A percentile compares a stretch with the other conserved stretches of the same genome.
These are phyloP conservation scores for Indri indri DNA, from an alignment of 2,113 vertebrate genomes.

Conservation along the genomic window DNA sequence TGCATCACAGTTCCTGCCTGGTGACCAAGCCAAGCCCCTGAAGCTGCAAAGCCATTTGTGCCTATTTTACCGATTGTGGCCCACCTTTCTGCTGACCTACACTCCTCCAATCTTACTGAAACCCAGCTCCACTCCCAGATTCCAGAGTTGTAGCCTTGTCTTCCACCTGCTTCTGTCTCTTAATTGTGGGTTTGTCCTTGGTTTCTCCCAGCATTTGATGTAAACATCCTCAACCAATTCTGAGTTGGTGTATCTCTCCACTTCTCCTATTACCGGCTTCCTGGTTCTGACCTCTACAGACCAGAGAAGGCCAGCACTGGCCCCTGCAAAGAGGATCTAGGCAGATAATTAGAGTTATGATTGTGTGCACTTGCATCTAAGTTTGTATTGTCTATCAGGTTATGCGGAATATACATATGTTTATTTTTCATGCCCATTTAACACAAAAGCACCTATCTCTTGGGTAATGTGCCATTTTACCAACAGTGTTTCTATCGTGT, in stretches of 20 bases:
- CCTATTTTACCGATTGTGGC: not conserved
- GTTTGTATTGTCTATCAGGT: slow-evolving; percentile 13
- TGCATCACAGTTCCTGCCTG: not conserved
- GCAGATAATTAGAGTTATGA: slow-evolving; percentile 20
- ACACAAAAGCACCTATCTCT: slow-evolving; percentile 55
- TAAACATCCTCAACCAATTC: not conserved
- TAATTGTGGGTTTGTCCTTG: not conserved
- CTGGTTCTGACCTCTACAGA: not conserved
- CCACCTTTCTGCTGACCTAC: not conserved
- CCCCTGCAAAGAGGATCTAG: not conserved
- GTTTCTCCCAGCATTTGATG: not conserved
- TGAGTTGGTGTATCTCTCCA: not conserved
- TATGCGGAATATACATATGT: not conserved
- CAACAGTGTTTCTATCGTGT: slow-evolving; percentile 53
- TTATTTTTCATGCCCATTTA: slow-evolving; percentile 48
- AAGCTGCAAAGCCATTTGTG: not conserved
- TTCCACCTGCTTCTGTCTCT: not conserved
- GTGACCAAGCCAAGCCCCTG: not conserved
- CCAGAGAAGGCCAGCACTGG: not conserved
- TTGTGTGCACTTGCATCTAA: not conserved
- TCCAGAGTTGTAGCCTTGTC: not conserved
- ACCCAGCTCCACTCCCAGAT: not conserved
- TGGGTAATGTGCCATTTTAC: slow-evolving; percentile 65
- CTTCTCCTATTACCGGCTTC: not conserved
- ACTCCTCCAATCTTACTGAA: not conserved